These are phyloP conservation scores for Caloenas nicobarica DNA, from an alignment of 2,113 vertebrate genomes.

Conservation along the genomic window DNA sequence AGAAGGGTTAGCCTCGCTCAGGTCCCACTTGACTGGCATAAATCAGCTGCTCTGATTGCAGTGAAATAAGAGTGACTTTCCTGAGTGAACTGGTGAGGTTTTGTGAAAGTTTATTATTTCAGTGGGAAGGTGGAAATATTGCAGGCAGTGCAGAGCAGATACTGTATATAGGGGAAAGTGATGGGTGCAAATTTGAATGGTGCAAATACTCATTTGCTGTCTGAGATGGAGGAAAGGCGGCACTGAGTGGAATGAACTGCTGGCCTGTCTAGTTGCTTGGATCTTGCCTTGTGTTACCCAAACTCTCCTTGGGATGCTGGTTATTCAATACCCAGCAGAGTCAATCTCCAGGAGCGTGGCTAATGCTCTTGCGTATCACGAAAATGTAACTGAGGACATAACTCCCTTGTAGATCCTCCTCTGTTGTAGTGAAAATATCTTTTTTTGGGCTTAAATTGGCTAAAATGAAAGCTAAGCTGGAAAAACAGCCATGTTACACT, in stretches of 20 bases:
- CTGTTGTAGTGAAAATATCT: background rate
- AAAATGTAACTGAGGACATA: background rate
- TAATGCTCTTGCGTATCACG: background rate
- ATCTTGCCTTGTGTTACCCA: background rate
- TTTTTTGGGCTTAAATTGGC: background rate
- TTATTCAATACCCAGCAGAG: background rate
- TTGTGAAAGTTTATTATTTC: background rate
- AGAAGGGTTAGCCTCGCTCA: background rate
- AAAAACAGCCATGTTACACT: background rate
- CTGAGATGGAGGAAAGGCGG: background rate
- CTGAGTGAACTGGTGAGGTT: background rate
- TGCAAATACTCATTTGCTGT: background rate
- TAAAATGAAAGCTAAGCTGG: background rate
- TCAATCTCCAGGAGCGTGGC: background rate
- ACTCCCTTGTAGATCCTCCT: background rate
- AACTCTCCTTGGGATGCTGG: background rate
- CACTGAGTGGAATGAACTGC: background rate
- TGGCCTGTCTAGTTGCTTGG: no score
- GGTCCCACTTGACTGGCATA: background rate
- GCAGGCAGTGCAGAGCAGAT: background rate
- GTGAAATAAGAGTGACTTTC: background rate
- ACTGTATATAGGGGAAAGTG: background rate
- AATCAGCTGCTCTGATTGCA: background rate
- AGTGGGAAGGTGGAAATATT: background rate
- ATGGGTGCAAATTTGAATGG: background rate